Conservation (phyloP, 2,888 invertebrate species). For the Lacanobia wlatinum region DNA sequence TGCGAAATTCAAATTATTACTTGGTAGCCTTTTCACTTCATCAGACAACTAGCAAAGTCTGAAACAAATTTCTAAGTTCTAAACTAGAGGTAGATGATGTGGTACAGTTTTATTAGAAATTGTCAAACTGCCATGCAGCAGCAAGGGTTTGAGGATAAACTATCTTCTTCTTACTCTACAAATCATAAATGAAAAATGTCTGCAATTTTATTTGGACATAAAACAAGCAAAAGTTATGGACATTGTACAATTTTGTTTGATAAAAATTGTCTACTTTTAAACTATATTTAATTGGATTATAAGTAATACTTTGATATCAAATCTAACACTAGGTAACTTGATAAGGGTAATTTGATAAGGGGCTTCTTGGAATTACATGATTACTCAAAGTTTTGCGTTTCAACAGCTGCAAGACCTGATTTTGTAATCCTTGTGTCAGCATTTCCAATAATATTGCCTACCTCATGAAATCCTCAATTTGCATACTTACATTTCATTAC, state of each 20-base stretch:
- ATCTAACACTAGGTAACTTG: slow-evolving; percentile 22
- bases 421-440: slow-evolving; percentile 54
- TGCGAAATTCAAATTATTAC: neutral
- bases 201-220: neutral
- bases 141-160: too few relatives aligned
- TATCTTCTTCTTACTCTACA: neutral
- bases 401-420: slow-evolving; percentile 29
- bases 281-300: slow-evolving; percentile 17
- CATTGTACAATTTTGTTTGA: neutral
- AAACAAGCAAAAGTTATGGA: neutral
- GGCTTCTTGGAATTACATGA: slow-evolving; percentile 30
- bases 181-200: neutral
- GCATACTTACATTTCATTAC: slow-evolving; percentile 39
- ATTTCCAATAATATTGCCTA: slow-evolving; percentile 48
- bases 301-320: slow-evolving; percentile 39
- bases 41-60: too few relatives aligned
- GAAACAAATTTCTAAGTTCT: neutral
- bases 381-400: slow-evolving; percentile 20
- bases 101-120: neutral
- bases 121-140: neutral
- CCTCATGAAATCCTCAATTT: slow-evolving; percentile 40
- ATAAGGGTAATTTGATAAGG: slow-evolving; percentile 47
- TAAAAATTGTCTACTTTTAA: slow-evolving; percentile 3
- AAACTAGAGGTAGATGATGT: neutral
- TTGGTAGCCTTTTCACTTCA: neutral